Percentiles rank a stretch among this genome's conserved stretches.
Evolutionary conservation across 2,888 invertebrate species (phyloP).

Genomic region (Dorcus parallelipipedus): DNA sequence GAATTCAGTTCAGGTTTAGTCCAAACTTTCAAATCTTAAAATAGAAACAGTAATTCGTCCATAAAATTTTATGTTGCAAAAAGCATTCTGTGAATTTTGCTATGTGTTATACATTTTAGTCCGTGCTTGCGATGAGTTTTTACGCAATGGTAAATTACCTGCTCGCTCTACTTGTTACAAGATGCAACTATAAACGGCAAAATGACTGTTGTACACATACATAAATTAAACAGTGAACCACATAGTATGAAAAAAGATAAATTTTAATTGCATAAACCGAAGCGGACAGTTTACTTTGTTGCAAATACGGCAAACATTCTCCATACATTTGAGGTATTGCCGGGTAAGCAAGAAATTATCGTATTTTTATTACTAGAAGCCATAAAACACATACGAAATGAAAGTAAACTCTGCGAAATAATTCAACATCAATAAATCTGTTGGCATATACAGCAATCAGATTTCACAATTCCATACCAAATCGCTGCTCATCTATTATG

Average conservation of each 20-base stretch:
- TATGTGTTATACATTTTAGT: too few species aligned
- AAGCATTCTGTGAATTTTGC: too few species aligned
- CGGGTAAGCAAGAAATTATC: slow-evolving; percentile 1
- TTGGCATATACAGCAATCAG: slow-evolving; percentile 8
- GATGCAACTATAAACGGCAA: neutral
- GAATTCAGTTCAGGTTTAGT: too few species aligned
- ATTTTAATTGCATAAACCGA: neutral
- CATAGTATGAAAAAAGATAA: neutral
- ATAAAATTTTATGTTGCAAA: too few species aligned
- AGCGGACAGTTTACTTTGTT: neutral
- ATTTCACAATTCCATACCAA: slow-evolving; percentile 10
- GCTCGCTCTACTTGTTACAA: neutral
- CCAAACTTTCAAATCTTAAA: too few species aligned
- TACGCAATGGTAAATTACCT: neutral
- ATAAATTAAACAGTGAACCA: neutral
- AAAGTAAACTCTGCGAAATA: slow-evolving; percentile 6
- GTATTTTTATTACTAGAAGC: slow-evolving; percentile 4
- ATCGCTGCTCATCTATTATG: slow-evolving; percentile 8
- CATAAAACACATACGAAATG: slow-evolving; percentile 3
- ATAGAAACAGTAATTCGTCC: too few species aligned
- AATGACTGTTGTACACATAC: neutral
- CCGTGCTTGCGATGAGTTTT: too few species aligned
- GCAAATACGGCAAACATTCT: slow-evolving; percentile 1
- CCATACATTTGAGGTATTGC: neutral
- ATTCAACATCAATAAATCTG: slow-evolving; percentile 8